Conservation (phyloP, 2,888 invertebrate genomes). For the Pecten maximus region DNA sequence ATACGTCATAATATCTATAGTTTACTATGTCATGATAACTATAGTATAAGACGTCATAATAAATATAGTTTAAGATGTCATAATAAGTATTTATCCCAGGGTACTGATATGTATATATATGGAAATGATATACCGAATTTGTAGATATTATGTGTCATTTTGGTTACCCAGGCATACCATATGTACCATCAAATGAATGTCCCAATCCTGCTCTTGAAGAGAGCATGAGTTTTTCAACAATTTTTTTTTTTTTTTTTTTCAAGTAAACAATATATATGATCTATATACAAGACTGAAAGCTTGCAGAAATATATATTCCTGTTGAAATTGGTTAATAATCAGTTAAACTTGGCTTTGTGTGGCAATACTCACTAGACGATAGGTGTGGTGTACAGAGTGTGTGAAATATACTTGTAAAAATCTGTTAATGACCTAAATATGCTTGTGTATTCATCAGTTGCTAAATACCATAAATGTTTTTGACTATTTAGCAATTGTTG, state of each 20-base stretch:
- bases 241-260: neutral
- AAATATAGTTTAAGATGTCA: neutral
- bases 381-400: neutral
- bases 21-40: neutral
- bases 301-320: neutral
- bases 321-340: neutral
- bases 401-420: neutral
- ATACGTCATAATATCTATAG: neutral
- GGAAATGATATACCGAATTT: neutral
- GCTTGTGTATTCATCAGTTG: neutral
- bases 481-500: neutral
- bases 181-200: neutral
- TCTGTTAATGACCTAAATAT: neutral
- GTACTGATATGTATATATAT: neutral
- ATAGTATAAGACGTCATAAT: neutral
- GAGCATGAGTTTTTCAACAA: neutral
- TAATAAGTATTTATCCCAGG: slow-evolving; percentile 25
- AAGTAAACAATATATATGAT: neutral
- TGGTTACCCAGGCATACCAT: neutral
- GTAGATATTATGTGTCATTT: neutral
- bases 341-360: neutral
- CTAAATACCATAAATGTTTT: neutral
- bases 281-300: neutral
- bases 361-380: neutral
- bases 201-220: neutral